Percentiles rank a stretch among this genome's conserved stretches.
Conservation (phyloP, 2,113 vertebrate species). For the Hirundichthys speculiger region DNA sequence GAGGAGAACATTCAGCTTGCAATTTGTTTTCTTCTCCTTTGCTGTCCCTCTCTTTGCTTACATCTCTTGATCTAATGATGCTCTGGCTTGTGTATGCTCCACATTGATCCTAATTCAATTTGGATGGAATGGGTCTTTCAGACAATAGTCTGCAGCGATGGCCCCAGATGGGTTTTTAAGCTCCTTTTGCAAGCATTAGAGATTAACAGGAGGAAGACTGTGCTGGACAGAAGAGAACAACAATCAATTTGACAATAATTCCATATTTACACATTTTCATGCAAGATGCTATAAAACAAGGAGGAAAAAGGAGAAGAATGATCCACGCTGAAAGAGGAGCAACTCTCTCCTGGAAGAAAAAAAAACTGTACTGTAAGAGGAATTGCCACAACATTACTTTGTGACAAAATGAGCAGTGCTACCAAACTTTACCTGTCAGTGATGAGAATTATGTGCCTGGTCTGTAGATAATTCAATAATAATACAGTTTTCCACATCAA, state of each 20-base stretch:
- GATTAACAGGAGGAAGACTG: conserved; percentile 78
- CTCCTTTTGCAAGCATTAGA: conserved; percentile 72
- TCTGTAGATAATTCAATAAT: no score
- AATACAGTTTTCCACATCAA: no score
- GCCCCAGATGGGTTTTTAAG: conserved; percentile 80
- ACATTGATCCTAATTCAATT: conserved; percentile 84
- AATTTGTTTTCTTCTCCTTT: conserved; percentile 45
- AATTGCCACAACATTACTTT: no score
- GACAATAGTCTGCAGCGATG: conserved; percentile 78
- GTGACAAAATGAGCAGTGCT: no score
- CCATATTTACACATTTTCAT: conserved; percentile 77
- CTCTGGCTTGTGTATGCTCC: conserved; percentile 75
- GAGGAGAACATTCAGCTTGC: conserved; percentile 43
- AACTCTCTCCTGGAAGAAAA: conserved; percentile 19
- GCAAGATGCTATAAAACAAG: conserved; percentile 40
- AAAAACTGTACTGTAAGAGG: no score
- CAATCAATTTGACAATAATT: conserved; percentile 77
- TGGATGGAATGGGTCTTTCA: conserved; percentile 80
- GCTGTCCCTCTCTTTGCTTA: conserved; percentile 60
- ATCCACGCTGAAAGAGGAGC: conserved; percentile 6
- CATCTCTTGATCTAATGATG: conserved; percentile 68
- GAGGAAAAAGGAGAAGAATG: conserved; percentile 1
- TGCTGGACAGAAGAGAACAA: conserved; percentile 60
- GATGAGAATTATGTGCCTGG: no score
- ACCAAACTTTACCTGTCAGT: no score